Base-by-base conservation (phyloP, 1,140 invertebrate genomes). In the Drusus annulatus region DNA sequence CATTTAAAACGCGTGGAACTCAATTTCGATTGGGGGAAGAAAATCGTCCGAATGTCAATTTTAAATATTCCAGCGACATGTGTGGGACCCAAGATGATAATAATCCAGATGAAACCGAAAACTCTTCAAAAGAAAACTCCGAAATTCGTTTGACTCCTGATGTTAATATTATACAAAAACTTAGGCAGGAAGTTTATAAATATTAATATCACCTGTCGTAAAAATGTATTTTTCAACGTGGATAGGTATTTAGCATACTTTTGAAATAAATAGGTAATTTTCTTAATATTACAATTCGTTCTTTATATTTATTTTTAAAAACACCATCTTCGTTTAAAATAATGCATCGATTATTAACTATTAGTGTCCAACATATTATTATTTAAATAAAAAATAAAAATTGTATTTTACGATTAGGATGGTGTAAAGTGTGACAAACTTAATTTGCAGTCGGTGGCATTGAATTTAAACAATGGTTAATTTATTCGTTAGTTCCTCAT, bases 111-210 rank as follows among this genome's bases (percentile, higher is more conserved):
- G 19, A 25, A n/a, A 74, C 19, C 19, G 56, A 77, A 19, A 23
- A 51, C 15, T 19, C 19, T 45, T 65, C 74, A 17, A 8, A 13
- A 45, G 56, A 36, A 16, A 62, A 68, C 6, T 19, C n/a, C 6
- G 51, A 52, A 56, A 31, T 78, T 71, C 62, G 63, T 69, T 78
- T 78, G 50, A 78, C 76, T 5, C 76, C 76, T 23, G 76, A 78
- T 68, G 62, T 68, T 16, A 68, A 71, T 56, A 23, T 77, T 63
- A 65, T 77, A 13, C 15, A 36, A 21, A 63, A 65, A 50, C 21
- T 65, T 23, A 50, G 76, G 23, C 17, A 77, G 25, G 51, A 28
- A 58, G 21, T 21, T n/a, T n/a, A 65, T 25, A 65, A 65, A 3
- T 36, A 7, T 17, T 56, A 56, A 21, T 17, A 17, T 19, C 17